Conservation (phyloP, 2,113 vertebrate genomes). For the Alaudala cheleensis region DNA sequence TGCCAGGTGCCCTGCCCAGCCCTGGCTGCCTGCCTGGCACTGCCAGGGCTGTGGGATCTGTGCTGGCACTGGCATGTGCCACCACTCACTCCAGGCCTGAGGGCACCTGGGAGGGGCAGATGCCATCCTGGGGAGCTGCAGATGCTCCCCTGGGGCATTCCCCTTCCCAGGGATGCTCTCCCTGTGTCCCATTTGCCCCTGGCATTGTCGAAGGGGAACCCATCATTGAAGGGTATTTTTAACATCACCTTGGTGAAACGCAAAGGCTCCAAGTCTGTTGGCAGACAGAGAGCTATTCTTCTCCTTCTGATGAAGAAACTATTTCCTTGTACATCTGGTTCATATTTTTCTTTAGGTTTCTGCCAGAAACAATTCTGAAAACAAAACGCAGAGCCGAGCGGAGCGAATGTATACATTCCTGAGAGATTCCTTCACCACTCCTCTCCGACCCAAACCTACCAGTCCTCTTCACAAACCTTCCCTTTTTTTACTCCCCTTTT, state of each 20-base stretch:
- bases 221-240: neutral
- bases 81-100: fast-evolving
- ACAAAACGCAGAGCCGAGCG: constrained; percentile 68
- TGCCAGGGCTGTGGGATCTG: fast-evolving
- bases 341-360: constrained; percentile 76
- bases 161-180: neutral
- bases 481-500: neutral
- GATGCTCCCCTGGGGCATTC: neutral
- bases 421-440: constrained; percentile 70
- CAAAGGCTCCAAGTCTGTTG: constrained; percentile 53
- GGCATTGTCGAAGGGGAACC: neutral
- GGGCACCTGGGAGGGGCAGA: neutral
- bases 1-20: neutral
- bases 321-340: constrained; percentile 80
- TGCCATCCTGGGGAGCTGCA: fast-evolving
- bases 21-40: neutral
- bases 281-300: constrained; percentile 67
- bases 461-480: neutral
- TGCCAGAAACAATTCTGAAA: constrained; percentile 79
- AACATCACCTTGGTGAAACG: constrained; percentile 45
- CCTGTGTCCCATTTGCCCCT: fast-evolving
- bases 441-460: constrained; percentile 36
- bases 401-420: constrained; percentile 65
- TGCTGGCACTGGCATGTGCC: neutral
- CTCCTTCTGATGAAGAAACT: constrained; percentile 69